These are phyloP conservation scores for Chitala chitala DNA, from an alignment of 2,113 vertebrate species.

Conservation along the genomic window DNA sequence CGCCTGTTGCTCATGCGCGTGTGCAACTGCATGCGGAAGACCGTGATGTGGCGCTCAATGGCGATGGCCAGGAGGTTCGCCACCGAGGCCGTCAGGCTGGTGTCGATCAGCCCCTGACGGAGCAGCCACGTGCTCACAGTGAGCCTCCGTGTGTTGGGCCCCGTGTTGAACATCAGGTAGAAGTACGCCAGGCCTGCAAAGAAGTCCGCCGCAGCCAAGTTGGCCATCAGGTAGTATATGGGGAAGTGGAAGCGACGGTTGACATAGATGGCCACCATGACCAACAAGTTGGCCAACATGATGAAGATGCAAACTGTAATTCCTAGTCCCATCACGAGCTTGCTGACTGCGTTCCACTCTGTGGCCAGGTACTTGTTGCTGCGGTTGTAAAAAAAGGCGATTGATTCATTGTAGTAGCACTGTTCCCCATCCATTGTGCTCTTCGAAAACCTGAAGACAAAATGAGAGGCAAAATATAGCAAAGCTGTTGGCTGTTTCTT, in stretches of 20 bases:
- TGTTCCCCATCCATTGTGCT: conserved; percentile 76
- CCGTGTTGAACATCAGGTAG: conserved; percentile 99
- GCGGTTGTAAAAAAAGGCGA: conserved; percentile 97
- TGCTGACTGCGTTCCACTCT: conserved; percentile 92
- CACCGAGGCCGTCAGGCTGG: conserved; percentile 92
- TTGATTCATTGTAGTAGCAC: conserved; percentile 98
- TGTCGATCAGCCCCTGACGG: conserved; percentile 95
- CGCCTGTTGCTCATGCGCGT: conserved; percentile 96
- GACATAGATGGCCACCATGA: conserved; percentile 98
- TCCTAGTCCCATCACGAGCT: conserved; percentile 95
- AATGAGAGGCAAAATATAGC: no score
- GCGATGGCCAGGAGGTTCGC: conserved; percentile 94
- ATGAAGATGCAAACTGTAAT: conserved; percentile 99
- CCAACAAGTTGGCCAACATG: conserved; percentile 96
- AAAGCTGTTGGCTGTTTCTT: no score
- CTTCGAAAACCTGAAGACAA: conserved; percentile 55
- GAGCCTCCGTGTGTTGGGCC: conserved; percentile 88
- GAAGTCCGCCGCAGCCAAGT: conserved; percentile 96
- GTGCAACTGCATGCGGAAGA: conserved; percentile 98
- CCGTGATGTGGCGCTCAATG: conserved; percentile 95
- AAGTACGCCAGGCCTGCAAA: conserved; percentile 98
- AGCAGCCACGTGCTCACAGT: conserved; percentile 95
- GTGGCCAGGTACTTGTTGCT: conserved; percentile 85
- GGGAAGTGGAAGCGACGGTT: conserved; percentile 97
- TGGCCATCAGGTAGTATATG: conserved; percentile 99